Base-by-base conservation (phyloP, 1,140 invertebrate genomes). In the Eriocheir sinensis region DNA sequence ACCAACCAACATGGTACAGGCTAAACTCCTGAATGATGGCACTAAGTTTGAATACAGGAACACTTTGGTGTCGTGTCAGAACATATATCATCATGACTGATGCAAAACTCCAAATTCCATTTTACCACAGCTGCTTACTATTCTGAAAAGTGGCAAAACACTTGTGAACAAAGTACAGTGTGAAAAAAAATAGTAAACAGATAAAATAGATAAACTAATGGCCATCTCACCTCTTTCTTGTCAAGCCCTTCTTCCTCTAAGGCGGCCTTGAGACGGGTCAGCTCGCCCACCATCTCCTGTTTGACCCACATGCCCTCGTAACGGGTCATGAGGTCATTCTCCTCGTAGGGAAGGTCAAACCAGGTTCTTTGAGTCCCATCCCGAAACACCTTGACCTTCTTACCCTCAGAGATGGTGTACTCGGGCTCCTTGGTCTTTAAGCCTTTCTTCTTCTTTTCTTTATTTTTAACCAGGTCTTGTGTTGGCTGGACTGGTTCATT, bases 331-430 rank as follows among this genome's bases (percentile, higher is more conserved):
- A 44, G n/a, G 3, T 90, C 60, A 86, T 44, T 85, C 32, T 94
- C 93, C 85, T 94, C 93, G 72, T 94, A 94, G 3, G 93, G 93
- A 27, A 94, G 93, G 41, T 94, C 93, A 91, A 94, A 91, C 93
- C 93, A 94, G 8, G 93, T 83, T 34, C 89, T 94, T 34, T 94
- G 41, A 85, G 79, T 94, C 0, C 93, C 93, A 91, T 94, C 80
- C 15, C 80, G 40, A 34, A 90, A 80, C 17, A 94, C 93, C 38
- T 81, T 80, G 15, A 91, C 40, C 30, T 34, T 60, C 30, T 90
- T 38, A 60, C 89, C 72, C 36, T 88, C 30, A 27, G 48, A 36
- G 9, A 93, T 38, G 38, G 72, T 53, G 79, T 40, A 93, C 34
- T 79, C 92, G 30, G 21, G 44, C 30, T 41, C 32, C 30, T 17